These are phyloP conservation scores for Plusia festucae DNA, from an alignment of 2,888 invertebrate genomes.

Conservation along the genomic window DNA sequence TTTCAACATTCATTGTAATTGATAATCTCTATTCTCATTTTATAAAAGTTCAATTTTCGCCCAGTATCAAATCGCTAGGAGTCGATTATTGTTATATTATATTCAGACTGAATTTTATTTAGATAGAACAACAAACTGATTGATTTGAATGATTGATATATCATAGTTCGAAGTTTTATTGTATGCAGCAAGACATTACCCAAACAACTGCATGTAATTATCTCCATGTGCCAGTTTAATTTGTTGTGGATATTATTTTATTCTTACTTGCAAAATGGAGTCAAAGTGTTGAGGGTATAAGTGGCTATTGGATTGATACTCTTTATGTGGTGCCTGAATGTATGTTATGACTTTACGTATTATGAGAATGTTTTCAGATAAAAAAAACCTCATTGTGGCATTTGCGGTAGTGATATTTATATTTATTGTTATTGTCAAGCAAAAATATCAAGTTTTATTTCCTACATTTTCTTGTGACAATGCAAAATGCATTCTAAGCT, in stretches of 20 bases:
- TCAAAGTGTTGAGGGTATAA: too few relatives aligned
- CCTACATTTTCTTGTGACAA: constrained; percentile 19
- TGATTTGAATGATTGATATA: neutral
- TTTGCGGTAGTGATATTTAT: constrained; percentile 9
- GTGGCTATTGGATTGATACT: neutral
- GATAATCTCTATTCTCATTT: neutral
- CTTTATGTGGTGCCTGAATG: neutral
- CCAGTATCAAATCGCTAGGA: neutral
- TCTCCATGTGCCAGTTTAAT: neutral
- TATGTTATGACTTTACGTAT: neutral
- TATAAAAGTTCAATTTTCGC: neutral
- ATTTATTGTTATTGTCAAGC: constrained; percentile 13
- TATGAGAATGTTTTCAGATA: neutral
- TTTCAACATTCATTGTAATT: constrained; percentile 5
- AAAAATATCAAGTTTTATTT: constrained; percentile 30
- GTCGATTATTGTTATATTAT: too few relatives aligned
- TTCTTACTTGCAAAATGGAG: too few relatives aligned
- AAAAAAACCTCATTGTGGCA: neutral
- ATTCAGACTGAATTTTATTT: too few relatives aligned
- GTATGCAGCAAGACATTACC: neutral
- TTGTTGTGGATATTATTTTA: too few relatives aligned
- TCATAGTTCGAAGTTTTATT: neutral
- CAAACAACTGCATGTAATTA: neutral
- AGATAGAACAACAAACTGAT: neutral
- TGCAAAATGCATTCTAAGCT: constrained; percentile 16